Evolutionary conservation across 35 echinoderm and acorn worm species (phyloP).

Genomic region (Apostichopus japonicus): DNA sequence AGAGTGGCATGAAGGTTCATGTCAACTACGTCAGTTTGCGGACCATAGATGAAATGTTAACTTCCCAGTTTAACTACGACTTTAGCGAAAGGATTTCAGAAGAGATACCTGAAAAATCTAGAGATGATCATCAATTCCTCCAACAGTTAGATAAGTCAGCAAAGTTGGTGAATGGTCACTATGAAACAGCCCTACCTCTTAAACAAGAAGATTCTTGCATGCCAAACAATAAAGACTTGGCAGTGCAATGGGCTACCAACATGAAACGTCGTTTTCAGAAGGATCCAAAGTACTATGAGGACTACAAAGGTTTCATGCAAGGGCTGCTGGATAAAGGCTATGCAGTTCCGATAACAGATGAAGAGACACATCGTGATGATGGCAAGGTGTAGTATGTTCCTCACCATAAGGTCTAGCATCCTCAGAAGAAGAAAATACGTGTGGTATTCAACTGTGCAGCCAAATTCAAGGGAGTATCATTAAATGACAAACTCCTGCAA

Average conservation of each 20-base stretch:
- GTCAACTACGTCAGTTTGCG: constrained; percentile 20
- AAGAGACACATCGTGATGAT: constrained; percentile 40
- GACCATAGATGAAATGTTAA: constrained; percentile 21
- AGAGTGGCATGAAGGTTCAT: not conserved
- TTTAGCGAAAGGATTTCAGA: constrained; percentile 49
- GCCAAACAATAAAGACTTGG: no score
- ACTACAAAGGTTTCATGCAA: no score
- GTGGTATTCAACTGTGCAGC: constrained; percentile 48
- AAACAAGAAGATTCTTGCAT: no score
- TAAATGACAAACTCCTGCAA: no score
- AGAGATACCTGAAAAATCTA: constrained; percentile 33
- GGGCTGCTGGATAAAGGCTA: no score
- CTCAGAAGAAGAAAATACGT: constrained; percentile 61
- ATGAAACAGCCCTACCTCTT: no score
- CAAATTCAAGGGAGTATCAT: constrained; percentile 60
- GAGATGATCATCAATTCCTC: constrained; percentile 14
- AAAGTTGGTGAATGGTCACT: constrained; percentile 33
- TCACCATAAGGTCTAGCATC: constrained; percentile 75
- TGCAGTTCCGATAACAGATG: no score
- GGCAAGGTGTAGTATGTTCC: not conserved
- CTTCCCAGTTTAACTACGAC: constrained; percentile 33
- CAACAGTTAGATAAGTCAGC: constrained; percentile 19
- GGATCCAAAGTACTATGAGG: no score
- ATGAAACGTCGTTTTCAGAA: no score
- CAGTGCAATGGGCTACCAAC: not conserved